phyloP scores from a whole-genome alignment of 2,888 invertebrate genomes.

The Stegana nigrithorax region DNA sequence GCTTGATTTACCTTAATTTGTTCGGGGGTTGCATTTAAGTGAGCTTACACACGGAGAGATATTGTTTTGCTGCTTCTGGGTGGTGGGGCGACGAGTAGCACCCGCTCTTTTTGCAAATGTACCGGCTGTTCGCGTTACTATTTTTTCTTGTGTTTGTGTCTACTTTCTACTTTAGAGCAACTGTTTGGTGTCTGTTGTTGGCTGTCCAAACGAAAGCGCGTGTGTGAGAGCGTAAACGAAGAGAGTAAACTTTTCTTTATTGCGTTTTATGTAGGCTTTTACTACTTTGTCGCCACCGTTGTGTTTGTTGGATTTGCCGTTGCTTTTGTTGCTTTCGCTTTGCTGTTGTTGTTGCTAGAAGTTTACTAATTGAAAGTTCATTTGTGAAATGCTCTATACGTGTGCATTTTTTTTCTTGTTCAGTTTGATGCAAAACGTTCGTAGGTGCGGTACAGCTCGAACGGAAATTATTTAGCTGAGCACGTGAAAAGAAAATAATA shows the following conservation, averaged over 20 bases:
- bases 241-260: constrained; percentile 6
- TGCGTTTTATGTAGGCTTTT: constrained; percentile 18
- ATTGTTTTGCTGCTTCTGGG: constrained; percentile 12
- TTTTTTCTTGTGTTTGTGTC: neutral
- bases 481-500: constrained; percentile 16
- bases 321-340: constrained; percentile 30
- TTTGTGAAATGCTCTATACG: constrained; percentile 26
- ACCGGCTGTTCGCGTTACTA: neutral
- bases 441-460: constrained; percentile 43
- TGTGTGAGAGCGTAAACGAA: neutral
- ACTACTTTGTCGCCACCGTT: constrained; percentile 6
- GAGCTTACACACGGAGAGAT: neutral
- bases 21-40: constrained; percentile 23
- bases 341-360: constrained; percentile 24
- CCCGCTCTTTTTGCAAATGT: no score
- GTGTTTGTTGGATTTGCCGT: constrained; percentile 7
- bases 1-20: no score
- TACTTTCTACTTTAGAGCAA: no score
- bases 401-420: constrained; percentile 27
- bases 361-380: constrained; percentile 32
- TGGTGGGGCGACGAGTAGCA: no score
- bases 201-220: neutral
- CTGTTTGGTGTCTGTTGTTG: no score
- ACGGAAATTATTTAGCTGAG: no score
- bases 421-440: constrained; percentile 56